Base-by-base conservation (phyloP, 92 coral and sea anemone genomes). In the Siderastrea siderea region DNA sequence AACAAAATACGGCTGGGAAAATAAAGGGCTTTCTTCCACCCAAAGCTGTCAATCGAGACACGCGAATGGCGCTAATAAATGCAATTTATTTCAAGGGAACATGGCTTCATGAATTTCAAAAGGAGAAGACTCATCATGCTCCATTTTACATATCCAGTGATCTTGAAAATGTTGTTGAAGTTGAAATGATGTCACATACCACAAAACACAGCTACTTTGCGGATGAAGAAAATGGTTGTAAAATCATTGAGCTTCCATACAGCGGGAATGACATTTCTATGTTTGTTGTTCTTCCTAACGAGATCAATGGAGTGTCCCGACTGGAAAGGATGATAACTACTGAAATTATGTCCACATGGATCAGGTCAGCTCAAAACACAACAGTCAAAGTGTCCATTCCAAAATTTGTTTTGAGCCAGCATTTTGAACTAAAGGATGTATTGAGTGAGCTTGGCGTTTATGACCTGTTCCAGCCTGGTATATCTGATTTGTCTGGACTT, bases 81-180 rank as follows among this genome's bases (percentile, higher is more conserved):
- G 99, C 98, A 63, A 80, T 98, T 5, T 96, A 98, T 75, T 98
- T 98, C 80, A 89, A 96, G 70, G 98, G 99, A 1, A 79, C 84
- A 7, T 98, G 99, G 99, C 81, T 89, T 47, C 77, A 88, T 4
- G 91, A 90, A 45, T 98, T 98, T 71, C 71, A 80, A 2, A 68
- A 58, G 67, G 84, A 86, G 73, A 90, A 78, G n/a, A 92, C 98
- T 3, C 90, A 88, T 58, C 91, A 83, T 72, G 93, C 95, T 7
- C 95, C 90, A 45, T 93, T 95, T 74, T 87, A 79, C 78, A 84
- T 91, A 17, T 66, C 78, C n/a, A 79, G 49, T 52, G 96, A 92
- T 17, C 75, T 55, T 17, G 84, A 84, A 72, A 38, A 83, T 47
- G 84, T 74, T 61, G 9, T 86, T 15, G 94, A 94, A 71, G 94